Conservation (phyloP, 2,113 vertebrate genomes). For the Heterocephalus glaber region DNA sequence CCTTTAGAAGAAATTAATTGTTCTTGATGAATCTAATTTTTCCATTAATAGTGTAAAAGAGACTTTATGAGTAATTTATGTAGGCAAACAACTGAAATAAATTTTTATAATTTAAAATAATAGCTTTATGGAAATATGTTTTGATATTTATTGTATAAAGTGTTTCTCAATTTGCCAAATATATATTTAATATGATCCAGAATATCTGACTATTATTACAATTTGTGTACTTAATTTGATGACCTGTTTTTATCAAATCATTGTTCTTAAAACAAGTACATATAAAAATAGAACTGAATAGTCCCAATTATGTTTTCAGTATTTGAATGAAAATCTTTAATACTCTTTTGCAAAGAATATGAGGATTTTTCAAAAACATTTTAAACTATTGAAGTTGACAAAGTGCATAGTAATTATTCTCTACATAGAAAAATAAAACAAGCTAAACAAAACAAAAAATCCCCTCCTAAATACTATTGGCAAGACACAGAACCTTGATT, state of each 20-base stretch:
- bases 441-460: background rate
- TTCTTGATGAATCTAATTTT: background rate
- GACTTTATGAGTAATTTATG: background rate
- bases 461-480: background rate
- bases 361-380: background rate
- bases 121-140: background rate
- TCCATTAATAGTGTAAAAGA: background rate
- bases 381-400: background rate
- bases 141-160: background rate
- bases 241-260: background rate
- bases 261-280: background rate
- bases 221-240: background rate
- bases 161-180: background rate
- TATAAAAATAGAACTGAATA: background rate
- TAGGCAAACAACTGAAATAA: background rate
- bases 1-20: background rate
- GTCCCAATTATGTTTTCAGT: background rate
- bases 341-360: background rate
- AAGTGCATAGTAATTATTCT: background rate
- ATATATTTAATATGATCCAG: background rate
- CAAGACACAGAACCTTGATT: background rate
- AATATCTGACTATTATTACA: background rate
- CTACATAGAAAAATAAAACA: background rate
- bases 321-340: background rate
- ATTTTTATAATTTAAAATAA: constrained; percentile 14